Evolutionary conservation across 1,140 invertebrate species (phyloP).

Genomic region (Aphelenchoides besseyi): DNA sequence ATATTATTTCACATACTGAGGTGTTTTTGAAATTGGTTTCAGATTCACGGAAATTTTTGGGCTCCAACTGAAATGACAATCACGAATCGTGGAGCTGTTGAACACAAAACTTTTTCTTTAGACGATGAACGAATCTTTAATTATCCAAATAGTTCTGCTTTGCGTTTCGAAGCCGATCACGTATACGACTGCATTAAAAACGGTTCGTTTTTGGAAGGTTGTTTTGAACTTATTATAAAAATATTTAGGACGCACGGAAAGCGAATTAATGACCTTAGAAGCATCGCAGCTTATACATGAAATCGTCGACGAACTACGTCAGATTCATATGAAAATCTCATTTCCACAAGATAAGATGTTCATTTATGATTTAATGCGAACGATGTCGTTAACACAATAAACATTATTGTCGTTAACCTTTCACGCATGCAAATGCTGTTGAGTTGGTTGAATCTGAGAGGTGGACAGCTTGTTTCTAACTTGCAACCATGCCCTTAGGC

Average conservation of each 20-base stretch:
- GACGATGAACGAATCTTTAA: slow-evolving; percentile 17
- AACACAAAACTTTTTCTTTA: slow-evolving; percentile 23
- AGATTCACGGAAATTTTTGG: slow-evolving; percentile 17
- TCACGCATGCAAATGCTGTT: no score
- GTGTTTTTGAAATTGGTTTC: neutral
- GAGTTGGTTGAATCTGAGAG: no score
- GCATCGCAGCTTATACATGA: neutral
- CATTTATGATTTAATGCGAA: slow-evolving; percentile 7
- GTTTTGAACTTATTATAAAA: no score
- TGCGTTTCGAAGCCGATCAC: slow-evolving; percentile 20
- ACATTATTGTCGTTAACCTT: no score
- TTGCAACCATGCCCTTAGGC: no score
- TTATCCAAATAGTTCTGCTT: slow-evolving; percentile 17
- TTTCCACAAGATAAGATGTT: slow-evolving; percentile 14
- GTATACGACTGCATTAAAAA: slow-evolving; percentile 17
- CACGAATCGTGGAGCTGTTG: neutral
- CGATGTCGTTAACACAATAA: slow-evolving; percentile 12
- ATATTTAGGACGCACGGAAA: no score
- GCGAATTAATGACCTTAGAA: slow-evolving; percentile 6
- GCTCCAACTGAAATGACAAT: slow-evolving; percentile 7
- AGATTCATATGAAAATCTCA: slow-evolving; percentile 3
- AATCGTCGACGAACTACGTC: neutral
- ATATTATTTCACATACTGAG: neutral
- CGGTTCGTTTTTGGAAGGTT: no score
- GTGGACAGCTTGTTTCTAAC: no score